Base-by-base conservation (phyloP, 2,797 vertebrate species). In the Antrozous pallidus region DNA sequence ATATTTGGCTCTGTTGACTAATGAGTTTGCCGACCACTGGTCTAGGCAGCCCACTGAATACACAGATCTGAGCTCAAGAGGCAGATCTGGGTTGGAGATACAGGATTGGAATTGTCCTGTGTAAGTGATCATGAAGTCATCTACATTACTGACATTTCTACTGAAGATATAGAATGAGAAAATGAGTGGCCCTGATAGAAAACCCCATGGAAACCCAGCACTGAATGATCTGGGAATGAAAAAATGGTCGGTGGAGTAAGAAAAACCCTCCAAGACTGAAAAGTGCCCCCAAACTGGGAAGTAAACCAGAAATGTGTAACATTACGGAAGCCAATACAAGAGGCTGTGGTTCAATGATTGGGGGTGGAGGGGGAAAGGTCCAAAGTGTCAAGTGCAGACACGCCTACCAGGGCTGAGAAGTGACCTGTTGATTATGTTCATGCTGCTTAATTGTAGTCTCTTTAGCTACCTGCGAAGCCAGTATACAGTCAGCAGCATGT, bases 361-460 rank as follows among this genome's bases (percentile, higher is more conserved):
- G 3, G 4, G 1, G 24, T n/a, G 11, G 8, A 8, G 14, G 3
- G 9, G 5, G 2, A 11, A 9, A 61, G 17, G n/a, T 49, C 42
- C n/a, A 11, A 45, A n/a, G 14, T 22, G 4, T 45, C 11, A 12
- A 33, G 49, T 73, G 45, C 9, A 36, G 47, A 26, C 8, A 22
- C 1, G 0, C 31, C 67, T 24, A 16, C 8, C 65, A 22, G 8
- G 8, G 40, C 17, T 73, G 8, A 40, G 49, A 65, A 51, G 14
- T 73, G 28, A 16, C 51, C 70, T 88, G 86, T 20, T 31, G 31
- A 5, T 80, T 36, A 38, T 38, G 9, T 83, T 51, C 86, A 14
- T 2, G 11, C 84, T 65, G 0, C 38, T n/a, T 86, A 51, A 65
- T 31, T 28, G 2, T 45, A 92, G 49, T 36, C 38, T 70, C 10